Percentiles rank a stretch among this genome's conserved stretches.
These are phyloP conservation scores for roundworm (Caenorhabditis elegans) DNA, from an alignment of 1,140 invertebrate genomes.

Conservation along the genomic window WBcel235 BX284605.5:8668001-8668500, in stretches of 20 bases:
- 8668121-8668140: no score
- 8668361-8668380: no score
- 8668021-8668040: no score
- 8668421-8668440: conserved; percentile 16
- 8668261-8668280: not conserved
- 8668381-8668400: not conserved
- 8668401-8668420: not conserved
- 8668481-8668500: not conserved
- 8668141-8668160: no score
- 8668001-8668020: not conserved
- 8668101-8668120: not conserved
- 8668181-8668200: not conserved
- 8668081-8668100: no score
- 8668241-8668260: not conserved
- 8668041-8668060: not conserved
- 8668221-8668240: no score
- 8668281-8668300: not conserved
- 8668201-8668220: not conserved
- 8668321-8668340: no score
- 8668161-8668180: not conserved
- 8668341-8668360: no score
- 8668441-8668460: not conserved
- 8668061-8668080: no score
- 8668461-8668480: not conserved
- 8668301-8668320: no score